Evolutionary conservation across 2,113 vertebrate species (phyloP).

Genomic region (Bubalus kerabau): DNA sequence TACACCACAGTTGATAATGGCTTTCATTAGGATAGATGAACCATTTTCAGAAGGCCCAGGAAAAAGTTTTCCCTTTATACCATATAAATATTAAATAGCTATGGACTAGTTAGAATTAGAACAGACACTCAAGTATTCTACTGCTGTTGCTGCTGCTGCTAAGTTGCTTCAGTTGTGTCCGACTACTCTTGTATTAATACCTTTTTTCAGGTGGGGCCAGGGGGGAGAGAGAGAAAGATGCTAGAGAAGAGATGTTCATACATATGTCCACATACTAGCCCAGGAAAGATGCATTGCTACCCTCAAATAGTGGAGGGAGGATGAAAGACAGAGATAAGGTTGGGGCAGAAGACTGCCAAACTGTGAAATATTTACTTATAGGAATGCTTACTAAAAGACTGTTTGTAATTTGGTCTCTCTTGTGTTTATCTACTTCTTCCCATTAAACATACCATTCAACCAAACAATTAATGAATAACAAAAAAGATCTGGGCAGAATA

Average conservation of each 20-base stretch:
- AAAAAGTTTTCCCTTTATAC: not conserved
- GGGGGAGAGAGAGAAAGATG: not conserved
- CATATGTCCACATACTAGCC: not conserved
- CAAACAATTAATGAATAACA: not conserved
- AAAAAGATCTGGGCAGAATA: not conserved
- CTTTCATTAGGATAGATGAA: not conserved
- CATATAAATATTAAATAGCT: not conserved
- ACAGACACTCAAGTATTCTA: not conserved
- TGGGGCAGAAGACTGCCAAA: not conserved
- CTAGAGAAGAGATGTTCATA: not conserved
- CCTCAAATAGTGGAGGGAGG: not conserved
- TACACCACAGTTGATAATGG: not conserved
- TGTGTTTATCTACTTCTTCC: not conserved
- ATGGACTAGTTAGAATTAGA: not conserved
- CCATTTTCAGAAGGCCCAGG: not conserved
- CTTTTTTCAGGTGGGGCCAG: not conserved
- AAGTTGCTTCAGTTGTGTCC: no score
- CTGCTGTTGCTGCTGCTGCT: no score
- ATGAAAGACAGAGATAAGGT: not conserved
- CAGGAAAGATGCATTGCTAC: not conserved
- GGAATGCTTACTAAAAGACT: not conserved
- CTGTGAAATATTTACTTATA: not conserved
- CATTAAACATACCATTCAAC: not conserved
- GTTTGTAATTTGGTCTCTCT: not conserved
- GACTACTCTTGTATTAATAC: not conserved